Evolutionary conservation across 1,140 invertebrate genomes (phyloP).

Genomic region (Drosophila rufa): DNA sequence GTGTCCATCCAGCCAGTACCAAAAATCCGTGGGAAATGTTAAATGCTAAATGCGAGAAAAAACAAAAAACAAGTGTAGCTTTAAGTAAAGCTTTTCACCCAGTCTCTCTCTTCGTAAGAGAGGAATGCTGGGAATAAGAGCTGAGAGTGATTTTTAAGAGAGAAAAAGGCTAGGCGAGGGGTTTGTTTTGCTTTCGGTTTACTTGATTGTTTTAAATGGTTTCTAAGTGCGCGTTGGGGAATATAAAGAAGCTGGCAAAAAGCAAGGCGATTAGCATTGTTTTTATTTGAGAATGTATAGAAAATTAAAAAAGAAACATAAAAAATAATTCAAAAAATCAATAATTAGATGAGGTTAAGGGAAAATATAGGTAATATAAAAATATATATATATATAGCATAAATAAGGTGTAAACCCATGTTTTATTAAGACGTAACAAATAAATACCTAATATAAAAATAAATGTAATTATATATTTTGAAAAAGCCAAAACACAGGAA

Average conservation of each 20-base stretch:
- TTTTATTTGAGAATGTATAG: background rate
- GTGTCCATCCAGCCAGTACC: conserved; percentile 13
- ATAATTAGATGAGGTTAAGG: no score
- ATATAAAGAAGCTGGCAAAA: background rate
- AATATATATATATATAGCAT: no score
- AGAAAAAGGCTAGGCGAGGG: conserved; percentile 8
- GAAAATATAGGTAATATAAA: no score
- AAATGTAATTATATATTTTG: no score
- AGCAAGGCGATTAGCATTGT: background rate
- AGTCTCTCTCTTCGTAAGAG: background rate
- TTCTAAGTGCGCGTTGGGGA: conserved; percentile 13
- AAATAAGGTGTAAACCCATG: no score
- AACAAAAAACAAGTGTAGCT: conserved; percentile 1
- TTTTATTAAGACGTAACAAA: no score
- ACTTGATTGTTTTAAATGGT: conserved; percentile 24
- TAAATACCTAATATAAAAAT: no score
- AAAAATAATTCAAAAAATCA: no score
- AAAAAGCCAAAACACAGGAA: no score
- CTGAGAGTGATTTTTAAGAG: conserved; percentile 1
- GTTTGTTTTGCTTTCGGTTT: conserved; percentile 40
- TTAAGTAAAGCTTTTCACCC: conserved; percentile 20
- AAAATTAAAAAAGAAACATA: no score
- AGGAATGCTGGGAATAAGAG: no score
- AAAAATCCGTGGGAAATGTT: conserved; percentile 12
- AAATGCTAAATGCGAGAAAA: background rate